Evolutionary conservation across 2,113 vertebrate species (phyloP).

Genomic region (Brachypteracias leptosomus): DNA sequence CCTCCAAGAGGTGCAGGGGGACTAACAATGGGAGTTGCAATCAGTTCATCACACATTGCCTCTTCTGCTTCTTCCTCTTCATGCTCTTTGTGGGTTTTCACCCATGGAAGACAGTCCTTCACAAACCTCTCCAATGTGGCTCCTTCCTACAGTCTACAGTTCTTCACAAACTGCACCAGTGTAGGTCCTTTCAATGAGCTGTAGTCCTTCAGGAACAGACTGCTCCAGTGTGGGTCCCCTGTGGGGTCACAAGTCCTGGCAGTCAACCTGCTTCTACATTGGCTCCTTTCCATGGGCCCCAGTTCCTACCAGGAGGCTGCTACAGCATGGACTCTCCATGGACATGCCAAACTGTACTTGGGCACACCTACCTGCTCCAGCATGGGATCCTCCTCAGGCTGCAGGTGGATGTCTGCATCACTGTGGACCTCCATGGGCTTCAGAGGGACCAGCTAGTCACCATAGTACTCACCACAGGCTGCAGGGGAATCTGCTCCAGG

Average conservation of each 20-base stretch:
- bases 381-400: neutral
- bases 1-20: fast-evolving
- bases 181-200: too few species aligned
- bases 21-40: neutral
- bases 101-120: neutral
- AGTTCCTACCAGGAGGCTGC: neutral
- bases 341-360: too few species aligned
- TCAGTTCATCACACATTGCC: neutral
- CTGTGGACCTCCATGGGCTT: too few species aligned
- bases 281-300: neutral
- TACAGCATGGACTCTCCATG: neutral
- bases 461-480: too few species aligned
- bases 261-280: neutral
- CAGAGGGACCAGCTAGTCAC: too few species aligned
- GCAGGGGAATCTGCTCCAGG: fast-evolving
- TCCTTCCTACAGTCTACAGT: neutral
- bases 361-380: neutral
- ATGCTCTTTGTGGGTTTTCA: neutral
- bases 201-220: neutral
- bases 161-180: neutral
- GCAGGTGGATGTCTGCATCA: too few species aligned
- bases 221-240: too few species aligned
- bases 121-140: neutral
- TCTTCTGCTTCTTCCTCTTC: neutral
- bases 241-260: neutral